phyloP scores from a whole-genome alignment of 2,797 vertebrate genomes.

The Xenentodon cancila region DNA sequence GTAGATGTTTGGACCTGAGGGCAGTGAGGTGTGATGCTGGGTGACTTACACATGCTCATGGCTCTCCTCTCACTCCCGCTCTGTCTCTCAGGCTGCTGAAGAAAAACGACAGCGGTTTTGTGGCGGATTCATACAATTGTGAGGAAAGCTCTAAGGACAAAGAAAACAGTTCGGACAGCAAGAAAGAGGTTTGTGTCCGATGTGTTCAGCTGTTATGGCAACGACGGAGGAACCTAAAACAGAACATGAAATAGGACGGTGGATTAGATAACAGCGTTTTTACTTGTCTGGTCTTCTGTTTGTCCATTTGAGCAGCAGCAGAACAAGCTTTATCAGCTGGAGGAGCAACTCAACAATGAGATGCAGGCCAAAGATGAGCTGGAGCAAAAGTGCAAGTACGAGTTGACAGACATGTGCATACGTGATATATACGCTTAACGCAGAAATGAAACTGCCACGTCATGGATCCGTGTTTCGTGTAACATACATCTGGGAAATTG shows the following conservation, averaged over 20 bases:
- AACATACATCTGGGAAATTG: neutral
- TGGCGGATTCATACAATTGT: slow-evolving; percentile 42
- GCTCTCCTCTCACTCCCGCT: slow-evolving; percentile 8
- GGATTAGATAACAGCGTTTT: neutral
- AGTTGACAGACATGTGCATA: neutral
- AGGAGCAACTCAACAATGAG: slow-evolving; percentile 91
- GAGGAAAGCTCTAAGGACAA: slow-evolving; percentile 62
- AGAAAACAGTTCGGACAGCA: slow-evolving; percentile 49
- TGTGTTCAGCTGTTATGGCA: neutral
- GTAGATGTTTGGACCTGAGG: slow-evolving; percentile 6
- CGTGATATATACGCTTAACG: neutral
- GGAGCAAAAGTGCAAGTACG: slow-evolving; percentile 93
- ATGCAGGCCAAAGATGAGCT: slow-evolving; percentile 94
- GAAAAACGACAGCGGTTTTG: slow-evolving; percentile 39
- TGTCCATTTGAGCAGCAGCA: slow-evolving; percentile 83
- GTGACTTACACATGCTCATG: neutral
- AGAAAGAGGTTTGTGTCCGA: slow-evolving; percentile 67
- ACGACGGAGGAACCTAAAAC: neutral
- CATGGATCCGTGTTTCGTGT: neutral
- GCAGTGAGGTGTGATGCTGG: neutral
- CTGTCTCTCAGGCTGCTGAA: slow-evolving; percentile 71
- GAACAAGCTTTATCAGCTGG: slow-evolving; percentile 87
- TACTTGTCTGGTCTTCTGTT: neutral
- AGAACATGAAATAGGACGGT: neutral
- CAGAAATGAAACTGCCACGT: too few species aligned